Conservation (phyloP, 2,888 invertebrate genomes). For the Halictus quadricinctus region DNA sequence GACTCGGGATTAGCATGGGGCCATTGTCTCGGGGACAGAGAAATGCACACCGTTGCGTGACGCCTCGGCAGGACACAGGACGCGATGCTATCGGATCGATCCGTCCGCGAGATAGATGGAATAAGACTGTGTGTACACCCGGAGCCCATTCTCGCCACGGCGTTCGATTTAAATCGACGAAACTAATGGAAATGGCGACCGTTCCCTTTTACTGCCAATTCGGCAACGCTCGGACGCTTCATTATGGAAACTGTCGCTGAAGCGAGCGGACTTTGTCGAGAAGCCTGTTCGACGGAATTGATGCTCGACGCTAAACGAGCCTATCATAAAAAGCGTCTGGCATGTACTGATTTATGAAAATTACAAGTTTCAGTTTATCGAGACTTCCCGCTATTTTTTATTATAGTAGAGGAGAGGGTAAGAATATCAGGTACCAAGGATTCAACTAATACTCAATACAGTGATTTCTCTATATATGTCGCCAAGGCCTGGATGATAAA, state of each 20-base stretch:
- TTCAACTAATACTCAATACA: no score
- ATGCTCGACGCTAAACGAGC: background rate
- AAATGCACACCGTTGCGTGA: constrained; percentile 59
- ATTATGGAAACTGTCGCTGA: constrained; percentile 45
- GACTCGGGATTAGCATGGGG: constrained; percentile 74
- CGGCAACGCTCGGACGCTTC: constrained; percentile 24
- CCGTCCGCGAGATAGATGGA: constrained; percentile 29
- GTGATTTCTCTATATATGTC: no score
- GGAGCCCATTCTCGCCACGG: constrained; percentile 35
- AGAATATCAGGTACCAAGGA: no score
- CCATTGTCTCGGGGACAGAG: constrained; percentile 70
- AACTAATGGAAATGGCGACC: constrained; percentile 42
- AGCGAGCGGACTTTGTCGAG: background rate
- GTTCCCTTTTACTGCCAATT: constrained; percentile 25
- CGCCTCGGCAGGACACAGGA: constrained; percentile 44
- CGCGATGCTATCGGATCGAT: constrained; percentile 70
- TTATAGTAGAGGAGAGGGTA: no score
- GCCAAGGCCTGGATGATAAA: no score
- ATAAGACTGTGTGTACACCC: constrained; percentile 24
- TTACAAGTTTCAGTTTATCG: no score
- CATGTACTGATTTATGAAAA: no score
- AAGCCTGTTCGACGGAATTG: background rate
- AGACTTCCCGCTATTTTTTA: no score
- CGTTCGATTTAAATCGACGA: constrained; percentile 53
- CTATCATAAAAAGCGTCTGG: no score